Percentiles rank a stretch among this genome's conserved stretches.
Conservation (phyloP, 2,797 vertebrate genomes). For the Protonibea diacanthus region DNA sequence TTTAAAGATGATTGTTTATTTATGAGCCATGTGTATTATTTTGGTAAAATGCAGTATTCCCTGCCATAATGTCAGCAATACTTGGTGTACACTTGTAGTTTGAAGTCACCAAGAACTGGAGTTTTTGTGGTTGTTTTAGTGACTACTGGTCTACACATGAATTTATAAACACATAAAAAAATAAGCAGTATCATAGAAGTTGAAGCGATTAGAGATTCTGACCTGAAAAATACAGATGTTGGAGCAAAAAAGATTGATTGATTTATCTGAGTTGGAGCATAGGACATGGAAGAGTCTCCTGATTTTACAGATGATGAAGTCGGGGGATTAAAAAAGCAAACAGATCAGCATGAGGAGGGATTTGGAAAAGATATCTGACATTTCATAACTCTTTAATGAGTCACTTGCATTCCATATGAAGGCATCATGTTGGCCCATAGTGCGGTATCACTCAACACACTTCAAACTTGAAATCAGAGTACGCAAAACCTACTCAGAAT, state of each 20-base stretch:
- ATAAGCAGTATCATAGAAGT: background rate
- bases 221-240: constrained; percentile 23
- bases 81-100: too few species aligned
- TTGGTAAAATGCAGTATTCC: background rate
- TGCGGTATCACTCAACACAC: constrained; percentile 26
- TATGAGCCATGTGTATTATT: background rate
- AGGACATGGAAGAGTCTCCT: constrained; percentile 15
- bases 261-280: constrained; percentile 2
- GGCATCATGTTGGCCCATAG: constrained; percentile 20
- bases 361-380: constrained; percentile 17
- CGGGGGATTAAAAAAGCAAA: constrained; percentile 19
- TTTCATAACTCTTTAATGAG: constrained; percentile 36
- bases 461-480: constrained; percentile 45
- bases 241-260: constrained; percentile 4
- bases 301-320: constrained; percentile 29
- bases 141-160: constrained; percentile 3
- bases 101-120: background rate
- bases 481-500: constrained; percentile 30
- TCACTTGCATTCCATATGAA: constrained; percentile 38
- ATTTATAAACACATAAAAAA: background rate
- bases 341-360: constrained; percentile 14
- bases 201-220: constrained; percentile 7
- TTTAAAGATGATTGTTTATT: background rate
- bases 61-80: background rate
- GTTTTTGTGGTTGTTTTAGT: background rate